Evolutionary conservation across 2,797 vertebrate genomes (phyloP).

Genomic region (Malurus splendens): DNA sequence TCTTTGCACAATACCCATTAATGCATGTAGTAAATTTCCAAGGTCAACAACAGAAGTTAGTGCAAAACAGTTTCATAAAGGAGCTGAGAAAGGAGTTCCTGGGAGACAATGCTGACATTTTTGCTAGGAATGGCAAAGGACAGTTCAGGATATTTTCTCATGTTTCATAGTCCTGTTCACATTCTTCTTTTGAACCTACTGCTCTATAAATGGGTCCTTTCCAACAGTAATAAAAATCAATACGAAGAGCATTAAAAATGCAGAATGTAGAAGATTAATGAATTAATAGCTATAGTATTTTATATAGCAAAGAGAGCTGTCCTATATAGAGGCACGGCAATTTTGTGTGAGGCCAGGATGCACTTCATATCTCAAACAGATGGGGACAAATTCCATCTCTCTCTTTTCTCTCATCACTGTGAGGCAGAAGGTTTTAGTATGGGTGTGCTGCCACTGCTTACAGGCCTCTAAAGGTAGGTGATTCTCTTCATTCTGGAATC

Average conservation of each 20-base stretch:
- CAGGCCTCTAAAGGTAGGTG: neutral
- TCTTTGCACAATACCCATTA: neutral
- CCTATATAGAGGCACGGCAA: neutral
- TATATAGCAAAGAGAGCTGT: neutral
- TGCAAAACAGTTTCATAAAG: slow-evolving; percentile 10
- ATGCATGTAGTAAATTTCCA: slow-evolving; percentile 10
- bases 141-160: neutral
- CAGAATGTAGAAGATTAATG: slow-evolving; percentile 22
- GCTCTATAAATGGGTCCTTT: neutral
- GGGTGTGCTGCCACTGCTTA: neutral
- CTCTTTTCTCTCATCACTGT: neutral
- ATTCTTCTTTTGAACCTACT: neutral
- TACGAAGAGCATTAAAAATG: neutral
- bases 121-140: neutral
- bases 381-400: neutral
- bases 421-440: neutral
- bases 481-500: neutral
- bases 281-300: neutral
- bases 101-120: neutral
- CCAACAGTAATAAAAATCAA: slow-evolving; percentile 16
- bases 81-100: neutral
- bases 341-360: neutral
- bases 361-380: neutral
- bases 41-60: slow-evolving; percentile 27
- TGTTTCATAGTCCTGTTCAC: neutral